phyloP scores from a whole-genome alignment of 1,140 invertebrate genomes.

The Drosophila willistoni region DNA sequence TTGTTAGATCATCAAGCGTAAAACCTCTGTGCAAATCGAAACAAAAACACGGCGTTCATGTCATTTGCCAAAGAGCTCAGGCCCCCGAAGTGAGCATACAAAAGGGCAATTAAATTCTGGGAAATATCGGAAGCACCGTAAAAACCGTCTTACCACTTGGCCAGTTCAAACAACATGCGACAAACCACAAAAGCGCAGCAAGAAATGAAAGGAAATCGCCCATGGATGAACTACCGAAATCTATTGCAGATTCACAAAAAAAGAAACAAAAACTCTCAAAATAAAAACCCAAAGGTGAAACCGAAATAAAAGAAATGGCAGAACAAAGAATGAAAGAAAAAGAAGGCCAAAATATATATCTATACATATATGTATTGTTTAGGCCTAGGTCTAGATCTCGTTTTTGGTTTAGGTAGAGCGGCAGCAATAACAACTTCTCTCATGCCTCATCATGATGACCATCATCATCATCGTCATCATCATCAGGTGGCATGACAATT shows the following conservation, averaged over 20 bases:
- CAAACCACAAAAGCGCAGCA: constrained; percentile 71
- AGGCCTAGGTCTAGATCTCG: constrained; percentile 15
- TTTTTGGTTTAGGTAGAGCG: constrained; percentile 38
- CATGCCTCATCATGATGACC: constrained; percentile 38
- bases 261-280: constrained; percentile 15
- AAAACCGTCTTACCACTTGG: constrained; percentile 13
- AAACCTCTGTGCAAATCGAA: constrained; percentile 54
- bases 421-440: constrained; percentile 3
- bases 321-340: constrained; percentile 47
- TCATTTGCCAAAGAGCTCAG: constrained; percentile 57
- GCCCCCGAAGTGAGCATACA: constrained; percentile 42
- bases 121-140: constrained; percentile 46
- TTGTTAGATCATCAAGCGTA: constrained; percentile 62
- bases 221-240: constrained; percentile 22
- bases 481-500: constrained; percentile 83
- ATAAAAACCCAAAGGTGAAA: constrained; percentile 22
- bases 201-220: constrained; percentile 46
- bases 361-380: background rate
- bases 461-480: constrained; percentile 69
- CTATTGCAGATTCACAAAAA: constrained; percentile 38
- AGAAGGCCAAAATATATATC: constrained; percentile 14
- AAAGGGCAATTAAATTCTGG: constrained; percentile 76
- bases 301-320: constrained; percentile 45
- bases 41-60: constrained; percentile 66
- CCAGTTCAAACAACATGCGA: constrained; percentile 27